Evolutionary conservation across 2,797 vertebrate species (phyloP), one percentile per base, ranked within the genome.

Genomic region (Myiotriccus ornatus): DNA sequence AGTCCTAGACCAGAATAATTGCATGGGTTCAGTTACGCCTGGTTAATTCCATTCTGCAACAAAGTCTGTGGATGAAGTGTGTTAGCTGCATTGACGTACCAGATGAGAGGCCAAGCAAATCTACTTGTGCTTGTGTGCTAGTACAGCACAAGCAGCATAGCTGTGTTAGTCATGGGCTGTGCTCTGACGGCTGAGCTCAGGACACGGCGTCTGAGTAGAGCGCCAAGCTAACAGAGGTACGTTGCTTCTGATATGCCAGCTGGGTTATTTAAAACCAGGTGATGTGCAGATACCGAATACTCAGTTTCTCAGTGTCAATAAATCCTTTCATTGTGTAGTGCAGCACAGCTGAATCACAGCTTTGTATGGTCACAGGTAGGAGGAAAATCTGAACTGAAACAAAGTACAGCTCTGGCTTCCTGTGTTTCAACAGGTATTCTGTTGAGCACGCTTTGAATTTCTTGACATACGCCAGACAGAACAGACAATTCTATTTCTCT

Each of bases 181-280:
- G 44, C 39, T 49, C 43, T 50, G 63, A 20, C 68, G 30, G 59
- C 64, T 52, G n/a, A 63, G 41, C 60, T 12, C 39, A 21, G 35
- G 3, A 14, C 2, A 0, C 1, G 0, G 68, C 0, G 0, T 11
- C 59, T 19, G 27, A 9, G 25, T 20, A 22, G n/a, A 39, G 34
- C 10, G 10, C 55, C 78, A 46, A 2, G 74, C 18, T 22, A 28
- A 15, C 32, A 25, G n/a, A 49, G 39, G 14, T 12, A 23, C 32
- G 22, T 3, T 62, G 14, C 39, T 80, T 27, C 56, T 52, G 47
- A 15, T 41, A 69, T 14, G 21, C 14, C 12, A 56, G 9, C 28
- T 68, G 41, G n/a, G 47, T 82, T 84, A 63, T 63, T 34, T 63
- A 25, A 78, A 67, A n/a, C 68, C 56, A 47, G 79, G 20, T 47